These are phyloP conservation scores for Notothenia rossii DNA, from an alignment of 2,113 vertebrate species.

Conservation along the genomic window DNA sequence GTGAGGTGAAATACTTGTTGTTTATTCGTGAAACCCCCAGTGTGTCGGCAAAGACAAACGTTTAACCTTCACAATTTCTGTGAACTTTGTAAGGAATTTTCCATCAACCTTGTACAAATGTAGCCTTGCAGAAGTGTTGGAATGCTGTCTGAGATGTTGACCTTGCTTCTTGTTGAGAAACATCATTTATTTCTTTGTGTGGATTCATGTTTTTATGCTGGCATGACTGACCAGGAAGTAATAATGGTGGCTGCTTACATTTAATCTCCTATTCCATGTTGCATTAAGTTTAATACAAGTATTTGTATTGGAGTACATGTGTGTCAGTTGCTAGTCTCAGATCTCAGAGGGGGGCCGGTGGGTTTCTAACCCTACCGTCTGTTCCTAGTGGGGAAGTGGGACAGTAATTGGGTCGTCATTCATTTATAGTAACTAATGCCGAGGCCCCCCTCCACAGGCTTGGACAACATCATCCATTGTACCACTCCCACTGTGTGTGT, in stretches of 20 bases:
- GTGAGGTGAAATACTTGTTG: too few relatives aligned
- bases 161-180: conserved; percentile 11
- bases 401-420: conserved; percentile 81
- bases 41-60: too few relatives aligned
- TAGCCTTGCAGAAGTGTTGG: not conserved
- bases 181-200: conserved; percentile 1
- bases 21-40: too few relatives aligned
- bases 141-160: not conserved
- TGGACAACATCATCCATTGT: conserved; percentile 70
- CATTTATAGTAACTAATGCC: conserved; percentile 77
- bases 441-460: conserved; percentile 46
- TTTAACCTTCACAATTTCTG: too few relatives aligned
- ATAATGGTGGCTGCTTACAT: conserved; percentile 22
- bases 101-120: too few relatives aligned
- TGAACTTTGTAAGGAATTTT: too few relatives aligned
- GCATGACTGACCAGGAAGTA: not conserved
- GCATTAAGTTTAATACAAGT: not conserved
- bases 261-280: conserved; percentile 9
- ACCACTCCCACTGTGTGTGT: conserved; percentile 17
- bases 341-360: conserved; percentile 42
- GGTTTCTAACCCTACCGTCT: conserved; percentile 68
- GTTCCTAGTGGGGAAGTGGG: conserved; percentile 71
- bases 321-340: conserved; percentile 28
- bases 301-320: conserved; percentile 20
- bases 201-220: conserved; percentile 12